Evolutionary conservation across 2,113 vertebrate genomes (phyloP).

Genomic region (Drymodes brunneopygia): DNA sequence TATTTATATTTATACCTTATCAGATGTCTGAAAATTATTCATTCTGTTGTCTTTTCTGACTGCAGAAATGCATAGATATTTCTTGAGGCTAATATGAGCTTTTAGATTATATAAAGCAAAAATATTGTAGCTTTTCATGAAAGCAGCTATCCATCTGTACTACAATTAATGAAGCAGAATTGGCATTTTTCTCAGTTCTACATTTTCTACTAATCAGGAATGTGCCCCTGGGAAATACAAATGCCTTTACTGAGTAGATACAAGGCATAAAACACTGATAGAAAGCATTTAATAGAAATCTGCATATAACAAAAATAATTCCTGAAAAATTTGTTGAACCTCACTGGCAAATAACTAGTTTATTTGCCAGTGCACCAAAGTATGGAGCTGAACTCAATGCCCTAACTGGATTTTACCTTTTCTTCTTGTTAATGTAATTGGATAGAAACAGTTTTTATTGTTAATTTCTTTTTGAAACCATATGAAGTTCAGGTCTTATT

Average conservation of each 20-base stretch:
- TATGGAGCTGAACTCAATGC: not conserved
- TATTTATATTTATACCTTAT: not conserved
- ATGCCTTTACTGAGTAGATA: not conserved
- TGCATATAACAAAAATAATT: not conserved
- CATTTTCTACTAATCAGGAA: not conserved
- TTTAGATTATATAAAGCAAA: not conserved
- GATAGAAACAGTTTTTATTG: not conserved
- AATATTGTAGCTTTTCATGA: not conserved
- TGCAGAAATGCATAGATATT: not conserved
- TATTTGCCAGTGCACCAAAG: not conserved
- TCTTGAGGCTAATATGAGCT: not conserved
- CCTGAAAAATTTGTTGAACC: not conserved
- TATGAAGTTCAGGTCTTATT: not conserved
- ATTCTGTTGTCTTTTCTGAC: not conserved
- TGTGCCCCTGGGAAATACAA: not conserved
- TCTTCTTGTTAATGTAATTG: not conserved
- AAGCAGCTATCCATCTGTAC: not conserved
- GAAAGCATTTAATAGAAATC: not conserved
- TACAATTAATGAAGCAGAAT: not conserved
- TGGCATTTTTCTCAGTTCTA: not conserved
- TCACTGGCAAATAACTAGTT: not conserved
- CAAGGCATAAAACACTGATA: not conserved
- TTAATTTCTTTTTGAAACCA: not conserved
- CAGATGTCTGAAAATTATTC: not conserved
- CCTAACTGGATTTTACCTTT: not conserved